Evolutionary conservation across 2,888 invertebrate genomes (phyloP), one percentile per base, ranked within the genome.

Genomic region (Trachelus stipa): DNA sequence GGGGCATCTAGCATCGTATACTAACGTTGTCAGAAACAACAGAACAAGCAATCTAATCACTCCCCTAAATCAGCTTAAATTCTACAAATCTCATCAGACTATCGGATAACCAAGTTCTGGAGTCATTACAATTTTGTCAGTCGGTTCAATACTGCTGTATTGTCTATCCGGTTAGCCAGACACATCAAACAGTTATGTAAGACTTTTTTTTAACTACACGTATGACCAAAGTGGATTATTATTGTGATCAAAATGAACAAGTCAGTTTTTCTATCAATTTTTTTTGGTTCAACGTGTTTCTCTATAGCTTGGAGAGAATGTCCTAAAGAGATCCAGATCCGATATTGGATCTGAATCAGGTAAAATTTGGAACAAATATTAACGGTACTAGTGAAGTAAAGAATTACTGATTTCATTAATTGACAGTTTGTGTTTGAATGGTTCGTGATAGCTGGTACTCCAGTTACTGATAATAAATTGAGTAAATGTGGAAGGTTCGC

Each of bases 401-500:
- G 2, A 56, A 23, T 56, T 9, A 56, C 23, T 56, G 56, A 56
- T 23, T 23, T 56, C 23, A 4, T 77, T 73, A 12, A 34, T n/a
- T 68, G 40, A 76, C 73, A 83, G 79, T 76, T 83, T 71, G 71
- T 76, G 80, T 82, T 83, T 31, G 78, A 82, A 40, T 85, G 84
- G 84, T 84, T 74, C 37, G 75, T 84, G 69, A 69, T 76, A 2
- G 82, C 83, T 71, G 85, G 79, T 0, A 82, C 83, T 11, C 81
- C 84, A 30, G 79, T 81, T 34, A 79, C 69, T 33, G 78, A 77
- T 11, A 79, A 76, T 6, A 77, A 74, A 33, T 4, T 84, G 68
- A 85, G 83, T 73, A 82, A 77, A 74, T 85, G 84, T 77, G 83
- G 82, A 9, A 80, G 69, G 35, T 85, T 84, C 31, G 9, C 34